phyloP scores from a whole-genome alignment of 2,797 vertebrate species.

The Sebastes steindachneri region DNA sequence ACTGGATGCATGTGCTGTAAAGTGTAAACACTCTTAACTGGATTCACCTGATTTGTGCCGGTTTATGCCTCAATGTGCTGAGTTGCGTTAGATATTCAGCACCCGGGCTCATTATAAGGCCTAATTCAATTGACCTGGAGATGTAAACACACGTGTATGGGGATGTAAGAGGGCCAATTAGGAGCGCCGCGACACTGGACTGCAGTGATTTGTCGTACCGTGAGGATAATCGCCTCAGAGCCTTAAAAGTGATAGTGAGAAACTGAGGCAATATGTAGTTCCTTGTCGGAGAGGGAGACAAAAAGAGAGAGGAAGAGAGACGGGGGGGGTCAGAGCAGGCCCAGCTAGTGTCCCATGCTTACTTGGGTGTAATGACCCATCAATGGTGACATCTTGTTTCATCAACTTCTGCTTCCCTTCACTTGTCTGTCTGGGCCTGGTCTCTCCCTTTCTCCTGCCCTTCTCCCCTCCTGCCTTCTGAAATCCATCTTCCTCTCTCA shows the following conservation, averaged over 20 bases:
- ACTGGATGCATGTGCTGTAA: constrained; percentile 59
- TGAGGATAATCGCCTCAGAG: constrained; percentile 41
- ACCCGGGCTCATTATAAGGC: constrained; percentile 65
- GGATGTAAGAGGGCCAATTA: constrained; percentile 55
- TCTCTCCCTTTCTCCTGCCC: constrained; percentile 61
- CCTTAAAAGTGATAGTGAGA: constrained; percentile 42
- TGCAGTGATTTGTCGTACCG: constrained; percentile 31
- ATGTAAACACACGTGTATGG: constrained; percentile 60
- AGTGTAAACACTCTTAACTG: constrained; percentile 75
- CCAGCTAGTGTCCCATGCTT: constrained; percentile 89
- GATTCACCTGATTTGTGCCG: constrained; percentile 80
- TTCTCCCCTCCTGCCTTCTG: constrained; percentile 60
- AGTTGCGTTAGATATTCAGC: constrained; percentile 51
- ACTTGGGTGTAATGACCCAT: constrained; percentile 95
- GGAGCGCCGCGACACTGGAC: constrained; percentile 15
- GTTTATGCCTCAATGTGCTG: constrained; percentile 70
- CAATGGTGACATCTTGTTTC: constrained; percentile 93
- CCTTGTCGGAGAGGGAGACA: constrained; percentile 34
- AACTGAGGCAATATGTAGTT: constrained; percentile 42
- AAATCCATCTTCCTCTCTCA: constrained; percentile 58
- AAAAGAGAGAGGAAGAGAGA: constrained; percentile 70
- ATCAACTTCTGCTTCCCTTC: constrained; percentile 97
- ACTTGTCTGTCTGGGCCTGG: constrained; percentile 86
- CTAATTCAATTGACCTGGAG: constrained; percentile 70
- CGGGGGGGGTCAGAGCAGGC: constrained; percentile 63